A percentile compares a stretch with the other conserved stretches of the same genome.
Conservation (phyloP, 2,888 invertebrate genomes). For the Scaptomyza cyrtandrae region DNA sequence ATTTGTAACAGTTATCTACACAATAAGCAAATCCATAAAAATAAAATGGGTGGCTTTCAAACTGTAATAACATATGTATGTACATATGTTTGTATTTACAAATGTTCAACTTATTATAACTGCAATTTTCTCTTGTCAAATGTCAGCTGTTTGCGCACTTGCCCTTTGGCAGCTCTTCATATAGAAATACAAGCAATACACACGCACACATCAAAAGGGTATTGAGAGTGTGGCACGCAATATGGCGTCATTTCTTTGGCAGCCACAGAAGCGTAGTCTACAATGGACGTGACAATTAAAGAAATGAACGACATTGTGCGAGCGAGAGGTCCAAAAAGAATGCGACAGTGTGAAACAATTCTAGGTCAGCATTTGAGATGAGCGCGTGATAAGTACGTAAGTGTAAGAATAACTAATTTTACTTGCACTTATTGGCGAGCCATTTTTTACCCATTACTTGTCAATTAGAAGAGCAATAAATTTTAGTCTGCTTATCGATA, state of each 20-base stretch:
- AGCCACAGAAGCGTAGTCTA: slow-evolving; percentile 44
- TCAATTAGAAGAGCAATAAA: neutral
- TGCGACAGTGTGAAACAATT: slow-evolving; percentile 32
- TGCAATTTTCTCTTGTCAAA: slow-evolving; percentile 67
- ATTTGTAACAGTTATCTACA: slow-evolving; percentile 23
- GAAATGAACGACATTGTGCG: slow-evolving; percentile 51
- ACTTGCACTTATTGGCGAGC: neutral
- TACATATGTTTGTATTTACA: no score
- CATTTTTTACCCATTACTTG: neutral
- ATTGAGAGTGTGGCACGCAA: slow-evolving; percentile 59
- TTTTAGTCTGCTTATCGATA: slow-evolving; percentile 20
- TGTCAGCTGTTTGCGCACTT: slow-evolving; percentile 68
- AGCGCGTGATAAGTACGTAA: slow-evolving; percentile 46
- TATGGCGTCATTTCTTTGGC: slow-evolving; percentile 70
- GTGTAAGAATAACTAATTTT: neutral
- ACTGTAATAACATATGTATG: slow-evolving; percentile 40
- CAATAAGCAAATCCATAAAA: neutral
- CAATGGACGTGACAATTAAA: slow-evolving; percentile 70
- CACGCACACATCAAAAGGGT: slow-evolving; percentile 14
- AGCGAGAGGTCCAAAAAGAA: slow-evolving; percentile 17
- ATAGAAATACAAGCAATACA: slow-evolving; percentile 9
- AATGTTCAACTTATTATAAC: slow-evolving; percentile 46
- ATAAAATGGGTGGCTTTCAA: slow-evolving; percentile 16
- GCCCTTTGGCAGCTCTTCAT: slow-evolving; percentile 30
- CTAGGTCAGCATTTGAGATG: slow-evolving; percentile 66